Base-by-base conservation (phyloP, 1,140 invertebrate species). In the Magallana angulata region DNA sequence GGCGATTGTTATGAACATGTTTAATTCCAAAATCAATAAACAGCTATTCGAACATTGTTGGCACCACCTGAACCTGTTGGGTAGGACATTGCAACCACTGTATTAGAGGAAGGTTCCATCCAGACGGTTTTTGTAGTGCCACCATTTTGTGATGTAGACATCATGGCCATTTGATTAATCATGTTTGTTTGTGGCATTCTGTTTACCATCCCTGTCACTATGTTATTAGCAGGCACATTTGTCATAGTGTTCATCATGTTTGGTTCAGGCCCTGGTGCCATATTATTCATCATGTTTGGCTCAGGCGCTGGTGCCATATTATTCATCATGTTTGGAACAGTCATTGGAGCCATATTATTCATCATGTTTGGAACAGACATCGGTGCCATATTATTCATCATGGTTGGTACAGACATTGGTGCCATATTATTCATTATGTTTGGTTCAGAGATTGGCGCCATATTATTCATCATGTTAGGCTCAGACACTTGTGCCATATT, bases 1-100 rank as follows among this genome's bases (percentile, higher is more conserved):
- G 9, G 24, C 7, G 68, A 76, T 76, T 71, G 64, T 71, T 3
- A 24, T 18, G 30, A 71, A 71, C 64, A 71, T n/a, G 24, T 64
- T 64, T 64, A 16, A n/a, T 64, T 30, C 24, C 36, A 48, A 7
- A 24, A 71, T 71, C 68, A 76, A 30, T 76, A 76, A 30, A 76
- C 36, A 11, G 68, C 68, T 11, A 76, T 11, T 36, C 68, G 68
- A 8, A 76, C 24, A 76, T 36, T 76, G 24, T 18, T 76, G 24
- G 24, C 18, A 14, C 68, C 24, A 30, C 30, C 36, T 76, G 68
- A 24, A 11, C 14, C 60, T 62, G 68, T 30, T 76, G 68, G 68
- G 24, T 76, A 76, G 36, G 68, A 76, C 68, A 76, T 76, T 30
- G 68, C 68, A 30, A 76, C 68, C 68, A 76, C 30, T 5, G 36